phyloP scores from a whole-genome alignment of 2,888 invertebrate genomes.

The Heliconius ismenius region DNA sequence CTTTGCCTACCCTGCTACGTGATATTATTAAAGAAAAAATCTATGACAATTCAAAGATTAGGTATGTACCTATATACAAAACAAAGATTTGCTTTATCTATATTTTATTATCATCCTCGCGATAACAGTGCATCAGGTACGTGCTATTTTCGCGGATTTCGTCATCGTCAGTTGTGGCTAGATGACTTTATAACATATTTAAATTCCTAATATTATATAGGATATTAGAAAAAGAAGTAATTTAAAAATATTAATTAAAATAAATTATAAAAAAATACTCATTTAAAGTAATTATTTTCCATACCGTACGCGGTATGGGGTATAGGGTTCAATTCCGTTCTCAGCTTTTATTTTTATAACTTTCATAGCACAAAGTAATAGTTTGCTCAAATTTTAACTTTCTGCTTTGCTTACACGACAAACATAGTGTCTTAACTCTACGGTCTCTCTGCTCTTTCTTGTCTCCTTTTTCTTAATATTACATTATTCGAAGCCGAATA shows the following conservation, averaged over 20 bases:
- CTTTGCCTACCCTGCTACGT: too few species aligned
- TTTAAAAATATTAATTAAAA: not conserved
- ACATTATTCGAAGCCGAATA: not conserved
- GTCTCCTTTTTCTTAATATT: too few species aligned
- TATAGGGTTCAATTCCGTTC: too few species aligned
- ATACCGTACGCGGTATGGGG: too few species aligned
- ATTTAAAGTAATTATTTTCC: not conserved
- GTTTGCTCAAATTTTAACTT: too few species aligned
- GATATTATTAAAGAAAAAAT: not conserved
- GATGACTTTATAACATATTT: not conserved
- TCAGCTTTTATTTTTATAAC: too few species aligned
- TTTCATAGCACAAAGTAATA: too few species aligned
- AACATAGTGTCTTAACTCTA: not conserved
- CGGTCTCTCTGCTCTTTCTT: not conserved
- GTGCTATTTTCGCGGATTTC: constrained; percentile 34
- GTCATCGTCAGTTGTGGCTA: constrained; percentile 21
- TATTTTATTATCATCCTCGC: constrained; percentile 23
- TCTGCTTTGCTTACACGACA: too few species aligned
- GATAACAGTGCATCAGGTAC: constrained; percentile 38
- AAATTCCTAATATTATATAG: too few species aligned
- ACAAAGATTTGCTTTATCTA: constrained; percentile 25
- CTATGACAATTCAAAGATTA: not conserved
- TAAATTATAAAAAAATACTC: not conserved
- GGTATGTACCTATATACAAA: not conserved
- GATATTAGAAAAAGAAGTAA: not conserved